Evolutionary conservation across 2,888 invertebrate genomes (phyloP), one percentile per base, ranked within the genome.

Genomic region (Invenusta paracnida): DNA sequence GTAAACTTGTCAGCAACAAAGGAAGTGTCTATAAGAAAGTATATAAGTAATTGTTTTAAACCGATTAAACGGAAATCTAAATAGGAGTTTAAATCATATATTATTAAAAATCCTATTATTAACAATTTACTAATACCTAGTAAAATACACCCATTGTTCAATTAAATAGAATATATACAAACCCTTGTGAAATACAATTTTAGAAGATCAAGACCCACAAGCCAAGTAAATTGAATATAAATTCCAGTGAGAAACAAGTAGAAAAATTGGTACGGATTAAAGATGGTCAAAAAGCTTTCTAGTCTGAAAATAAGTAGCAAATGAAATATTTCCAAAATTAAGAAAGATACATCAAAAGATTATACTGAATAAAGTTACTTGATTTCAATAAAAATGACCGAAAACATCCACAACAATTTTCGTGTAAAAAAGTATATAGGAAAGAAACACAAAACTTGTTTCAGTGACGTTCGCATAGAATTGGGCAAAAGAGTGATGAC

Each of bases 201-300:
- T 2, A 73, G 73, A 73, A 73, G 73, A 23, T 73, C 23, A 23
- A 73, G 73, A n/a, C 73, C 73, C 5, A 73, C 73, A 5, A 73
- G 73, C 73, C 73, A 73, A n/a, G 73, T 73, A 73, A 73, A 73
- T 25, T 73, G 73, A 73, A 73, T 73, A 73, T 73, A 73, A 13
- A 23, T 13, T 23, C 73, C 73, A 73, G 23, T 73, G 27, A 73
- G 73, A 73, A 73, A 5, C 73, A 73, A 73, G 27, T 73, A 25
- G 17, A 73, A 73, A 25, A 73, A 73, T 25, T 73, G 73, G 23
- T 73, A 73, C 5, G 73, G 73, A 23, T 73, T 73, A 23, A 73
- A 73, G 25, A 73, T 73, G 73, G 2, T 23, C 11, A 73, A 73
- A 25, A 73, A 73, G 73, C 25, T 73, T 73, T 73, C 73, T 2